phyloP scores from a whole-genome alignment of 1,140 invertebrate species.

The Cyclina sinensis region DNA sequence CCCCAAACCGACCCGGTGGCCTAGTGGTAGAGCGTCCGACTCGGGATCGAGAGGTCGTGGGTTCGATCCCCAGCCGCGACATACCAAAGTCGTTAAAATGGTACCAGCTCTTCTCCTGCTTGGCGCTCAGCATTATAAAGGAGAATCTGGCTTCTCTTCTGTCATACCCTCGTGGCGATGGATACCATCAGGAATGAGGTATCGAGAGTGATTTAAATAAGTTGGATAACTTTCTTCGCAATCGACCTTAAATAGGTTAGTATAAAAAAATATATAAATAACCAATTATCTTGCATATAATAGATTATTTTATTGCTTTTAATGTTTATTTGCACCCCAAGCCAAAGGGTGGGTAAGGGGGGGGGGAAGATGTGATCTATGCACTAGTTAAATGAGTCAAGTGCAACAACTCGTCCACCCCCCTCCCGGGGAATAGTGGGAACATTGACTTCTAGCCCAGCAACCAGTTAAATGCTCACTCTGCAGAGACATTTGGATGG shows the following conservation, averaged over 20 bases:
- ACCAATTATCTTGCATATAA: no score
- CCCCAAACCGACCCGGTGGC: no score
- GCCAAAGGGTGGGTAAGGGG: no score
- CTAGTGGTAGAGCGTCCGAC: slow-evolving; percentile 1
- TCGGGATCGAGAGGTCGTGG: neutral
- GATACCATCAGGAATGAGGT: slow-evolving; percentile 4
- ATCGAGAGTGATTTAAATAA: neutral
- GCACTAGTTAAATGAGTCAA: no score
- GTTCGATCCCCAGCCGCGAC: neutral
- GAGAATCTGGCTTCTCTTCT: neutral
- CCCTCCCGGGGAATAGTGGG: no score
- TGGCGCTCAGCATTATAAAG: neutral
- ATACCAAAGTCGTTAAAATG: slow-evolving; percentile 6
- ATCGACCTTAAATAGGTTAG: neutral
- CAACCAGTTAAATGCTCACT: no score
- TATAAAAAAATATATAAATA: neutral
- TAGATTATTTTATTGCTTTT: no score
- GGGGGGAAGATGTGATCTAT: no score
- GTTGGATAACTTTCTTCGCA: neutral
- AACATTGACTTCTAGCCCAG: no score
- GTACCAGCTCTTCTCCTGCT: neutral
- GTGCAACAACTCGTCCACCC: no score
- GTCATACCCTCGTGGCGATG: neutral
- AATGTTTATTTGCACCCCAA: no score
- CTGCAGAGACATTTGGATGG: no score